phyloP scores from a whole-genome alignment of 2,113 vertebrate genomes.

The Ardeotis arabs region DNA sequence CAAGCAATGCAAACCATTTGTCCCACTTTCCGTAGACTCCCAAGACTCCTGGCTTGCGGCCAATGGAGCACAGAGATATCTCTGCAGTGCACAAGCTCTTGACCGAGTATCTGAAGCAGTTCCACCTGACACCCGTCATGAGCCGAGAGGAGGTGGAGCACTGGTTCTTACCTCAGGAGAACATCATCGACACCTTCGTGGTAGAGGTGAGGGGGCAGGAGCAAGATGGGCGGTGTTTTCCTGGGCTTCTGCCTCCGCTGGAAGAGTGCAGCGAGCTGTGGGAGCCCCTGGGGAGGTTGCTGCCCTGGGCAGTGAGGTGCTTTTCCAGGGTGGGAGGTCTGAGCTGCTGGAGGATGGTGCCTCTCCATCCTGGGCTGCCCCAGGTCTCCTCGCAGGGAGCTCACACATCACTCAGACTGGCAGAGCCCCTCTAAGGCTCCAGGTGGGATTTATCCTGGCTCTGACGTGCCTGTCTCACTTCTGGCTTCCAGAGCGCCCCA shows the following conservation, averaged over 20 bases:
- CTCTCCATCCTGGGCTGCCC: neutral
- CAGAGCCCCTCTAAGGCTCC: neutral
- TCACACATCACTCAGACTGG: neutral
- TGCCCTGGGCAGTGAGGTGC: neutral
- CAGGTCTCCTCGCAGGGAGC: fast-evolving
- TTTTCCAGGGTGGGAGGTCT: neutral
- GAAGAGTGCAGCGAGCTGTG: fast-evolving
- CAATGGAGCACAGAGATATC: constrained; percentile 92
- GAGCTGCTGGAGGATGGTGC: neutral
- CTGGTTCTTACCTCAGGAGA: constrained; percentile 95
- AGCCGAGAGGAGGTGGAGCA: constrained; percentile 91
- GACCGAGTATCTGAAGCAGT: constrained; percentile 88
- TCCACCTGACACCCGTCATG: constrained; percentile 91
- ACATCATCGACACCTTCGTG: constrained; percentile 95
- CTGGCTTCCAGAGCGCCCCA: constrained; percentile 74
- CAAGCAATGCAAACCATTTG: fast-evolving
- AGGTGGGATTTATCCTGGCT: neutral
- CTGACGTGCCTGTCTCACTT: fast-evolving
- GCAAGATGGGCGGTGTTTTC: neutral
- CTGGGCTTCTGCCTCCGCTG: neutral
- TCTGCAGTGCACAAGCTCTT: constrained; percentile 88
- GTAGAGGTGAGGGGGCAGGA: constrained; percentile 85
- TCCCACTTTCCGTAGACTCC: constrained; percentile 76
- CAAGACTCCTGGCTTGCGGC: constrained; percentile 86
- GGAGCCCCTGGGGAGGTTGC: fast-evolving